These are phyloP conservation scores for Ctenosaura bakeri DNA, from an alignment of 2,797 vertebrate species.

Conservation along the genomic window DNA sequence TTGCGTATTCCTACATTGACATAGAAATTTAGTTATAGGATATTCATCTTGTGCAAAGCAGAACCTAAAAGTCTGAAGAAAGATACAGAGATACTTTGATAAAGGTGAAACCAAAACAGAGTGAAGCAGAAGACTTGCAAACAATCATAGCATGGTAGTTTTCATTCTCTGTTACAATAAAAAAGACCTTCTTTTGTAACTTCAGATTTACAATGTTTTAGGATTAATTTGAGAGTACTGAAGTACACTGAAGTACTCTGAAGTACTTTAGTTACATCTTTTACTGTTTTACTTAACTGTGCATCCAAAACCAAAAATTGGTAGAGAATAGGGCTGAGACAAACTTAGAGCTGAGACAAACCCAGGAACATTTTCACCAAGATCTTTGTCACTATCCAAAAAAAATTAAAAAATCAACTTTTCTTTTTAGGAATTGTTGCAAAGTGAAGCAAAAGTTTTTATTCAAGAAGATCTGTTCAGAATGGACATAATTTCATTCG, in stretches of 20 bases:
- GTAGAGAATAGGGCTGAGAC: neutral
- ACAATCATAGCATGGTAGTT: neutral
- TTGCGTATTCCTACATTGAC: neutral
- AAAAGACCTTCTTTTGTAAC: neutral
- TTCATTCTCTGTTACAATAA: neutral
- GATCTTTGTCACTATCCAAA: neutral
- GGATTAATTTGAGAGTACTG: neutral
- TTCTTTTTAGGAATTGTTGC: neutral
- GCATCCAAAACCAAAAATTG: neutral
- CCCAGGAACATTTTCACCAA: neutral
- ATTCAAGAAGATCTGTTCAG: neutral
- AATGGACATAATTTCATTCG: neutral
- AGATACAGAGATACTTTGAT: neutral
- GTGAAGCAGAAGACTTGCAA: neutral
- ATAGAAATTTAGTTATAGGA: neutral
- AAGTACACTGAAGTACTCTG: neutral
- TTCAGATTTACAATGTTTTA: neutral
- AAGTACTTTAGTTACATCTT: neutral
- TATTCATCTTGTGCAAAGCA: neutral
- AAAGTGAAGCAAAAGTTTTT: neutral
- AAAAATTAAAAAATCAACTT: neutral
- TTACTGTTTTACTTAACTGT: neutral
- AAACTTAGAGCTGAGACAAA: neutral
- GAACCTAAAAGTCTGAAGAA: neutral
- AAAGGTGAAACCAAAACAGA: neutral